Percentiles rank a stretch among this genome's conserved stretches.
phyloP scores from a whole-genome alignment of 1,140 invertebrate species.

The Cataglyphis hispanica region DNA sequence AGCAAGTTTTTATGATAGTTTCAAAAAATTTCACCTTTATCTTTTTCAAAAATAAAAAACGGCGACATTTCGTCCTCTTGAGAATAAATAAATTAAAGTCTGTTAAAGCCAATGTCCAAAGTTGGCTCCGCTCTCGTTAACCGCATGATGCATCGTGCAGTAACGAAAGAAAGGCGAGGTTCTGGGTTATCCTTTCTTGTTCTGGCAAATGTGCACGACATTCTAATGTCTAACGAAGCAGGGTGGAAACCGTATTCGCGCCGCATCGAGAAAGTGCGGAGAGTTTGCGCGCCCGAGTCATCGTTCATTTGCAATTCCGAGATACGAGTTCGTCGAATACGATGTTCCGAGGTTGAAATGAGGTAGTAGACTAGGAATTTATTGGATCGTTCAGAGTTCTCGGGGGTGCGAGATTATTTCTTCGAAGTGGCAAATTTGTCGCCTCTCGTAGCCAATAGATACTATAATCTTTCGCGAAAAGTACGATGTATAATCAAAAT shows the following conservation, averaged over 20 bases:
- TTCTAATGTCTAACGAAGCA: conserved; percentile 29
- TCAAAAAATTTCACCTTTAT: neutral
- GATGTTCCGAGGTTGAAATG: conserved; percentile 44
- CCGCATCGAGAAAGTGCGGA: conserved; percentile 17
- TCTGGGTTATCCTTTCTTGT: neutral
- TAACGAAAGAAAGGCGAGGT: neutral
- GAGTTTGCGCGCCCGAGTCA: conserved; percentile 18
- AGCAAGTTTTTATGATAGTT: neutral
- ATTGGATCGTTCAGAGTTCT: conserved; percentile 21
- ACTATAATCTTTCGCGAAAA: conserved; percentile 30
- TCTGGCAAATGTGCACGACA: neutral
- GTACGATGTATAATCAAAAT: neutral
- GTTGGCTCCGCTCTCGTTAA: neutral
- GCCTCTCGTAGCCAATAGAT: conserved; percentile 28
- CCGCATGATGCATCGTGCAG: neutral
- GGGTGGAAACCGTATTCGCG: neutral
- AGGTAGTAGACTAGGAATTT: conserved; percentile 51
- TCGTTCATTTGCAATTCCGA: conserved; percentile 54
- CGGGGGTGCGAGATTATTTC: conserved; percentile 48
- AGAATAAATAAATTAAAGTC: neutral
- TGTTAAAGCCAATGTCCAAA: neutral
- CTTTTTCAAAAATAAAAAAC: neutral
- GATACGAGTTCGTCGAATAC: conserved; percentile 26
- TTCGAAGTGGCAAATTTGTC: conserved; percentile 49
- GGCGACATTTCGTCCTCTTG: neutral